Evolutionary conservation across 2,113 vertebrate species (phyloP).

Genomic region (Nansenia antarctica): DNA sequence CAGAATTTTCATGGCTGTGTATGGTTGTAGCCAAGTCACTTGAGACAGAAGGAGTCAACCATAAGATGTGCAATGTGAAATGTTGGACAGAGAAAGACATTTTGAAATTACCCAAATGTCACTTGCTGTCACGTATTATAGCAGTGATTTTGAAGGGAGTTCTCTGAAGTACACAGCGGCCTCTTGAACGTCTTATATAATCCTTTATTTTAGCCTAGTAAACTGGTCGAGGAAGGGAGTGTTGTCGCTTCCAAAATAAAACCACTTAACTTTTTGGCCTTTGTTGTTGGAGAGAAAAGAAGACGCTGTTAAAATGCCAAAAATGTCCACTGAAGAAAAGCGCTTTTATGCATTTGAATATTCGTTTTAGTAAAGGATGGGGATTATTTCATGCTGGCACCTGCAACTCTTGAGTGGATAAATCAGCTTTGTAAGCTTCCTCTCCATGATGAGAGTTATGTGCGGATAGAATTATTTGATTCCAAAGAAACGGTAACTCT

Average conservation of each 20-base stretch:
- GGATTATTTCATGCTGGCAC: not conserved
- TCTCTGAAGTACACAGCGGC: not conserved
- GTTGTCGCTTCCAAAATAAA: conserved; percentile 1
- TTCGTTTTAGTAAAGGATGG: not conserved
- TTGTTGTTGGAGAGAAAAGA: conserved; percentile 38
- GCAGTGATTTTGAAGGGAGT: not conserved
- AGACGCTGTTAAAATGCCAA: conserved; percentile 13
- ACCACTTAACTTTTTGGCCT: not conserved
- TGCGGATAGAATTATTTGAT: not conserved
- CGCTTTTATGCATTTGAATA: conserved; percentile 3
- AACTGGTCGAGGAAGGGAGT: not conserved
- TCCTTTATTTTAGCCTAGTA: no score
- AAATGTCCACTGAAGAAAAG: conserved; percentile 11
- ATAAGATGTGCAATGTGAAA: no score
- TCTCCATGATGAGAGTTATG: not conserved
- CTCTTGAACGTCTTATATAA: not conserved
- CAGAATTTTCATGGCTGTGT: not conserved
- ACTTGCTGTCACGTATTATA: not conserved
- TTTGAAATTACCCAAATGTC: not conserved
- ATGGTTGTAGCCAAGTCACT: not conserved
- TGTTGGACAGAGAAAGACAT: not conserved
- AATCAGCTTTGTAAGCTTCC: not conserved
- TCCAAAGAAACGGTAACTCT: not conserved
- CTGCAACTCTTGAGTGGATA: not conserved
- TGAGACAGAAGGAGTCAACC: not conserved